Conservation (phyloP, 2,888 invertebrate species). For the Acrobasis repandana region DNA sequence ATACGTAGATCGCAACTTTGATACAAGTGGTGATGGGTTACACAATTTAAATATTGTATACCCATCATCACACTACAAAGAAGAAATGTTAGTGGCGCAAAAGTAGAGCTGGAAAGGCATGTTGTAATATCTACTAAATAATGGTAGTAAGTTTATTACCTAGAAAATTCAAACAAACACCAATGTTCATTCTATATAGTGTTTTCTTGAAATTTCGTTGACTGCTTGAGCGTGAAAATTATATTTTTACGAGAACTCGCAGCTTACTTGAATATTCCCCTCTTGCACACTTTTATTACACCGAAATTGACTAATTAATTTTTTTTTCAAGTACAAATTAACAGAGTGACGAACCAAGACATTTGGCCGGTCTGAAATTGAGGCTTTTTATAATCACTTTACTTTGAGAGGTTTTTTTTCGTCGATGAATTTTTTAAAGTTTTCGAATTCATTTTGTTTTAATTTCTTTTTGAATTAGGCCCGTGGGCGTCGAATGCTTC, state of each 20-base stretch:
- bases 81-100: too few species aligned
- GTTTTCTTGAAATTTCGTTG: neutral
- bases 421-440: slow-evolving; percentile 6
- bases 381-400: slow-evolving; percentile 62
- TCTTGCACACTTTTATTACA: slow-evolving; percentile 51
- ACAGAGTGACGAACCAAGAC: slow-evolving; percentile 53
- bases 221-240: slow-evolving; percentile 38
- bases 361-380: slow-evolving; percentile 61
- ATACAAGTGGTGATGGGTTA: too few species aligned
- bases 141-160: neutral
- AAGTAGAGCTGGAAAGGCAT: too few species aligned
- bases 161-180: neutral
- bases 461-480: slow-evolving; percentile 26
- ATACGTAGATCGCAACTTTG: too few species aligned
- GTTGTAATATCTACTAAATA: too few species aligned
- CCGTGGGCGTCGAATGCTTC: neutral
- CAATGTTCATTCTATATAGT: neutral
- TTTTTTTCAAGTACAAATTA: slow-evolving; percentile 63
- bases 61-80: too few species aligned
- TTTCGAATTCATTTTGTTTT: slow-evolving; percentile 27
- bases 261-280: slow-evolving; percentile 6
- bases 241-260: slow-evolving; percentile 17
- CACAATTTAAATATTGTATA: too few species aligned
- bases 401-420: slow-evolving; percentile 39
- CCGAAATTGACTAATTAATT: slow-evolving; percentile 71